Evolutionary conservation across 2,113 vertebrate genomes (phyloP).

Genomic region (Rhagologus leucostigma): DNA sequence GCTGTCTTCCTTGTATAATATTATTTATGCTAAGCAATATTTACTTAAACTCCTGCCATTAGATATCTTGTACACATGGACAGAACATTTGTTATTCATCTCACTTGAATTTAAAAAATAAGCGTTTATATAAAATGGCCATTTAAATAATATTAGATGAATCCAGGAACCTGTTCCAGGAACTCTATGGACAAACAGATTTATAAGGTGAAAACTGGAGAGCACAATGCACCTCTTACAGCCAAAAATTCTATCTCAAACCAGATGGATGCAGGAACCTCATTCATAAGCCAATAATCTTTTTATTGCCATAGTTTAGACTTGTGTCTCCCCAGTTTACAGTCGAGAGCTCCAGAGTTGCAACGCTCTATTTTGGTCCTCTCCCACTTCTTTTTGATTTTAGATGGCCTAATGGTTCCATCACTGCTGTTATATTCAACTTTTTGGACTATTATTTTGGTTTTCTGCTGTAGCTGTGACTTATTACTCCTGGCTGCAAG

Average conservation of each 20-base stretch:
- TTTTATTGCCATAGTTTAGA: conserved; percentile 2
- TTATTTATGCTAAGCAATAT: background rate
- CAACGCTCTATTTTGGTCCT: background rate
- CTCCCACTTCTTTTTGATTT: background rate
- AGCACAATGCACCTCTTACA: background rate
- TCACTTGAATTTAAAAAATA: background rate
- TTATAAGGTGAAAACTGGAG: conserved; percentile 24
- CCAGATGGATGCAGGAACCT: background rate
- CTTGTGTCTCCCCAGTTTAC: background rate
- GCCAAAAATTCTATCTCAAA: background rate
- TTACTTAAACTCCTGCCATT: background rate
- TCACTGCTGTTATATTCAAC: background rate
- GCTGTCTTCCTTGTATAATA: background rate
- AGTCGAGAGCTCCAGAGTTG: background rate
- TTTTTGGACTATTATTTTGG: background rate
- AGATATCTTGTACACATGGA: background rate
- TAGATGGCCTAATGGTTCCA: background rate
- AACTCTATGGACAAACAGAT: background rate
- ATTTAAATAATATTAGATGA: background rate
- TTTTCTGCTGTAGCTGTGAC: background rate
- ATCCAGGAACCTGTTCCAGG: conserved; percentile 1
- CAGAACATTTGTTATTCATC: background rate
- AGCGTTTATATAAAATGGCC: background rate
- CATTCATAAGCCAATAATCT: background rate
- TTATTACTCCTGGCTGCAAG: background rate